Evolutionary conservation across 2,113 vertebrate genomes (phyloP), one percentile per base, ranked within the genome.

Genomic region (Anhinga rufa): DNA sequence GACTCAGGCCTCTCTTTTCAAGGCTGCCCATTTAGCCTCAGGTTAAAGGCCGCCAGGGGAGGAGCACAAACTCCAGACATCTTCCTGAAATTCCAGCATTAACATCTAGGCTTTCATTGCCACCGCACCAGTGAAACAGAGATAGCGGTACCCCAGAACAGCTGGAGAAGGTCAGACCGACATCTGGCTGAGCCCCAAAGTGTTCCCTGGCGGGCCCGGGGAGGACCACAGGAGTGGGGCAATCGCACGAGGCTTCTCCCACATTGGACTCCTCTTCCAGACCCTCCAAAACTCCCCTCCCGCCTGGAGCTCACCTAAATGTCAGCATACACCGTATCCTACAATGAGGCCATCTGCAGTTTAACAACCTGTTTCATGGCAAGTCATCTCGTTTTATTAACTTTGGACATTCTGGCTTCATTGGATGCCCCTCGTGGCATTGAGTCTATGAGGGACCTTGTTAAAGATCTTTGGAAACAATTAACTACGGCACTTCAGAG

Each of bases 131-230:
- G 36, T 31, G 46, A 58, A 42, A 71, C 22, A 25, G 51, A 62
- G 26, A 29, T 2, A 40, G 21, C 40, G 0, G 0, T 18, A 55
- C 9, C 26, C n/a, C 21, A 20, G 32, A 78, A 65, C 2, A 4
- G 16, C 62, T 57, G 24, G 31, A 31, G 32, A 80, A 32, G 48
- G 24, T 57, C 75, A 80, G 20, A 40, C 14, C 2, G 4, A 51
- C 0, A 0, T 64, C 49, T 42, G 2, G 1, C 62, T 19, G 11
- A 44, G 14, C 12, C 40, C 29, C 12, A 14, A 9, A 82, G 54
- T 7, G 3, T 61, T 60, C 34, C 26, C 10, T 42, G 1, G 0
- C 38, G 24, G 42, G 29, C 18, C 36, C 0, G 1, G 12, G 15
- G 5, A 64, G 1, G 26, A 60, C 28, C n/a, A 15, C 26, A 52